Conservation (phyloP, 64 coral and sea anemone species). For the Actinia equina region DNA sequence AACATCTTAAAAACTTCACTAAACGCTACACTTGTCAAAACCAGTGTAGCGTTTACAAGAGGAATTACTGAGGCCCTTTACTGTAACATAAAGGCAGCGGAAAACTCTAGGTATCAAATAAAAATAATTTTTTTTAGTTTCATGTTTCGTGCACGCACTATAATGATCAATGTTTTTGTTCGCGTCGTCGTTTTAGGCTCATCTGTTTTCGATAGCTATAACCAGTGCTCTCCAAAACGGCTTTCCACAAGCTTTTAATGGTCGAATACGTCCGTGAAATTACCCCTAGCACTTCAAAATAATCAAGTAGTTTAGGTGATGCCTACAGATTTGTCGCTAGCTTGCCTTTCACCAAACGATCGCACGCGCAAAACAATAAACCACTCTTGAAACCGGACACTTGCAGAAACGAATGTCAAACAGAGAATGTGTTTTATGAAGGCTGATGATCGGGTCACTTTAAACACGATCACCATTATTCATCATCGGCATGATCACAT, state of each 20-base stretch:
- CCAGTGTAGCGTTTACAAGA: slow-evolving; percentile 55
- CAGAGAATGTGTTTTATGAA: not conserved
- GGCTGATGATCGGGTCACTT: slow-evolving; percentile 22
- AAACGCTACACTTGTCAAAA: slow-evolving; percentile 89
- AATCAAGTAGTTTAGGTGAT: slow-evolving; percentile 37
- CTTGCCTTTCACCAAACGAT: slow-evolving; percentile 39
- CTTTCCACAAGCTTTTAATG: slow-evolving; percentile 18
- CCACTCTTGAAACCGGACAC: slow-evolving; percentile 25
- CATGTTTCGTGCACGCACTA: not conserved
- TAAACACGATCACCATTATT: not conserved
- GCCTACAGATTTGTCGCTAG: slow-evolving; percentile 40
- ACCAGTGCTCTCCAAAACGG: slow-evolving; percentile 7
- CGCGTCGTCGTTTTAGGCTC: not conserved
- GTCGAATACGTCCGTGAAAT: slow-evolving; percentile 27
- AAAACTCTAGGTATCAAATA: not conserved
- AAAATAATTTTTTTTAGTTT: not conserved
- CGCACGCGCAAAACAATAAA: slow-evolving; percentile 24
- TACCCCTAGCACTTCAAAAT: slow-evolving; percentile 19
- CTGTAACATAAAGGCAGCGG: slow-evolving; percentile 34
- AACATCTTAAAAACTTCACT: slow-evolving; percentile 89
- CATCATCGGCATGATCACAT: not conserved
- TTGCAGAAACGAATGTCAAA: slow-evolving; percentile 13
- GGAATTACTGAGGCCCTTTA: slow-evolving; percentile 41
- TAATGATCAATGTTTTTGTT: slow-evolving; percentile 14
- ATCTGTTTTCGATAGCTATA: not conserved